A percentile compares a stretch with the other conserved stretches of the same genome.
Evolutionary conservation across 2,113 vertebrate species (phyloP).

Genomic region (Microcebus jonahi): DNA sequence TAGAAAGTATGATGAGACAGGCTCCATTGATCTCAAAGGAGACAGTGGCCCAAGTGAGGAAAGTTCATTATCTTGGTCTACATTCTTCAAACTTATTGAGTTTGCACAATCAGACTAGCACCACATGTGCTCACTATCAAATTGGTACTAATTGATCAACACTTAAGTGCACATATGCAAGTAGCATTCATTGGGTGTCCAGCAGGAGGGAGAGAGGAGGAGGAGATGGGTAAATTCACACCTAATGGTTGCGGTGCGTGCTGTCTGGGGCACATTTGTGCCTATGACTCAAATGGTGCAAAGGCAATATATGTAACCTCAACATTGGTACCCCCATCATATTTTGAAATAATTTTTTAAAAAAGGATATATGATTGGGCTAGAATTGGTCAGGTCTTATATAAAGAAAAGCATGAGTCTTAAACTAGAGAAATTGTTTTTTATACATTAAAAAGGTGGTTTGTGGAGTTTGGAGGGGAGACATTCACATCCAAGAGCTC

Average conservation of each 20-base stretch:
- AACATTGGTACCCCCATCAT: too few species aligned
- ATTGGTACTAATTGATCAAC: too few species aligned
- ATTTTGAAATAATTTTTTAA: too few species aligned
- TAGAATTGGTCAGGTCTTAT: neutral
- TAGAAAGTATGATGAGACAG: neutral
- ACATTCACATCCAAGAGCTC: neutral
- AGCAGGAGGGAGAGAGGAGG: too few species aligned
- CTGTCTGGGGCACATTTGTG: too few species aligned
- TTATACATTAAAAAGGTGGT: neutral
- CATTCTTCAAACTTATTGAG: neutral
- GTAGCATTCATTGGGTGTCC: too few species aligned
- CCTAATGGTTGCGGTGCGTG: too few species aligned
- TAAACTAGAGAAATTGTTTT: neutral
- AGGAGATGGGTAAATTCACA: too few species aligned
- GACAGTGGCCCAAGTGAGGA: neutral
- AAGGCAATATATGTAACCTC: too few species aligned
- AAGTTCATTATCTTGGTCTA: neutral
- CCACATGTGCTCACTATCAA: too few species aligned
- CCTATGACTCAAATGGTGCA: too few species aligned
- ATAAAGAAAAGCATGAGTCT: neutral
- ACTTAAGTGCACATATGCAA: too few species aligned
- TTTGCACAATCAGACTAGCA: neutral
- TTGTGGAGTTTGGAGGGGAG: neutral
- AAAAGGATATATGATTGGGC: neutral
- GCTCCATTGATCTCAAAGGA: neutral